These are phyloP conservation scores for Odontophorus gujanensis DNA, from an alignment of 2,113 vertebrate genomes.

Conservation along the genomic window DNA sequence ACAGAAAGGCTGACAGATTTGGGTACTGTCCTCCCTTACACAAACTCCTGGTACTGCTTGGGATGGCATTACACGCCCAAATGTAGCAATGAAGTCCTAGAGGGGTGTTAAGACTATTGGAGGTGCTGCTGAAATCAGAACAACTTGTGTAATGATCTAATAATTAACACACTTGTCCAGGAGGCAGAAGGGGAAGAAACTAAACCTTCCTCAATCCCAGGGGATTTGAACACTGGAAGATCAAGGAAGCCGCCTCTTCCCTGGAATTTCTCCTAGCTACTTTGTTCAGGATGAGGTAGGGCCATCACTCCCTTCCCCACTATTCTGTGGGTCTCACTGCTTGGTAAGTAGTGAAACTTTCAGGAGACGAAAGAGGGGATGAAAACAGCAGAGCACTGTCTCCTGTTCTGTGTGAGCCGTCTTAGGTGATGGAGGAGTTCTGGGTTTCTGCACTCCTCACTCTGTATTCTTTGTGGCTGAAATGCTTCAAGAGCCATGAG, in stretches of 20 bases:
- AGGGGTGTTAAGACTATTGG: background rate
- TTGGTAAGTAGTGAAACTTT: background rate
- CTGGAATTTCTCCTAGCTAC: background rate
- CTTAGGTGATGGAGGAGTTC: background rate
- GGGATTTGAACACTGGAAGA: background rate
- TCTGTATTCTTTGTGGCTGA: background rate
- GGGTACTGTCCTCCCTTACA: background rate
- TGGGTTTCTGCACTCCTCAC: background rate
- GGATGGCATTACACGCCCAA: background rate
- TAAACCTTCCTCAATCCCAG: background rate
- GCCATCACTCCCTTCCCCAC: background rate
- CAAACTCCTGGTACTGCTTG: background rate
- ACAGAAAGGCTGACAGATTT: background rate
- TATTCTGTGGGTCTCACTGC: accelerated
- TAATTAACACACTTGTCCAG: background rate
- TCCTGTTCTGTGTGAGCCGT: background rate
- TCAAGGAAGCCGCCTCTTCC: background rate
- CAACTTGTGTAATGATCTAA: background rate
- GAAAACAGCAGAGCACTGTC: background rate
- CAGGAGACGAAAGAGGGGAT: background rate
- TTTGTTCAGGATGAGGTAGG: background rate
- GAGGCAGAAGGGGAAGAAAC: background rate
- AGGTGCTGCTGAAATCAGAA: background rate
- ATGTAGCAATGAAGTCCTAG: background rate
- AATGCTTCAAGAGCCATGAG: background rate